Percentiles rank a stretch among this genome's conserved stretches.
Conservation (phyloP, 2,888 invertebrate species). For the Drosophila siamana region DNA sequence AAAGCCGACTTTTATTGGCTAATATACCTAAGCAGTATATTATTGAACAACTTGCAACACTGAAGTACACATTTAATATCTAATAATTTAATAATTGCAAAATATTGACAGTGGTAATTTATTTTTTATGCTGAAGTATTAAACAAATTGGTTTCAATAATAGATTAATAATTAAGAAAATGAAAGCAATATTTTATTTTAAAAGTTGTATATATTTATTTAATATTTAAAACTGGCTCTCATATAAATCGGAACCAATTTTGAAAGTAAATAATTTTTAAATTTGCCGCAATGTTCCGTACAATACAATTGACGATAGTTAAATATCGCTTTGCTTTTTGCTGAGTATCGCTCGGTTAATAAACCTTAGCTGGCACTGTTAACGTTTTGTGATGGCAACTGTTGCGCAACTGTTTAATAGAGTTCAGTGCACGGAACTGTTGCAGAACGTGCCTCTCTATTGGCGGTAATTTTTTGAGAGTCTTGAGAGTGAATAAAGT, state of each 20-base stretch:
- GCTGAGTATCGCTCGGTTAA: not conserved
- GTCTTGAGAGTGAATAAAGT: conserved; percentile 7
- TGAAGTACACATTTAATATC: not conserved
- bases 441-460: not conserved
- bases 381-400: not conserved
- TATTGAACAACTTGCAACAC: conserved; percentile 10
- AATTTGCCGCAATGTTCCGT: conserved; percentile 11
- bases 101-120: not conserved
- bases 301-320: not conserved
- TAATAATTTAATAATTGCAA: not conserved
- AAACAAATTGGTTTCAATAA: too few relatives aligned
- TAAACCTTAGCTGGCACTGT: not conserved
- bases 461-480: not conserved
- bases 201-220: not conserved
- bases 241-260: not conserved
- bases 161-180: too few relatives aligned
- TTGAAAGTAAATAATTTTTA: not conserved
- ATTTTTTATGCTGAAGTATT: not conserved
- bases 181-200: not conserved
- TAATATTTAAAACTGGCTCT: not conserved
- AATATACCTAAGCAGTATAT: not conserved
- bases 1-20: not conserved
- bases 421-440: conserved; percentile 19
- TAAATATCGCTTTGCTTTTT: too few relatives aligned
- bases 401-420: not conserved